Conservation (phyloP, 2,888 invertebrate genomes). For the Ganaspis brasiliensis region DNA sequence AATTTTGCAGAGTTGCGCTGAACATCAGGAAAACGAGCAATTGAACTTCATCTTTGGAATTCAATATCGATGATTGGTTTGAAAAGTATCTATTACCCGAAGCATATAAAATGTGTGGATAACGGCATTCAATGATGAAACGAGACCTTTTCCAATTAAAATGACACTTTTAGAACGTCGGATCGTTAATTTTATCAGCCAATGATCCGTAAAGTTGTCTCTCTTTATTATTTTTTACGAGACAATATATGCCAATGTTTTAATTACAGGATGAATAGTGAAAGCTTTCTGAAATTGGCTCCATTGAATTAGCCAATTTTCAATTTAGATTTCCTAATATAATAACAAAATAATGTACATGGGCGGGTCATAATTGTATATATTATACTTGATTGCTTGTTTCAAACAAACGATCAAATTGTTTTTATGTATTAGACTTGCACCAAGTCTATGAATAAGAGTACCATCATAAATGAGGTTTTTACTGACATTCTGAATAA, state of each 20-base stretch:
- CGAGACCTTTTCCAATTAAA: not conserved
- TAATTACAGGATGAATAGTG: not conserved
- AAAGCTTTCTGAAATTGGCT: not conserved
- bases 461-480: not conserved
- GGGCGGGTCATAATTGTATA: not conserved
- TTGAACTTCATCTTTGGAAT: not conserved
- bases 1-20: not conserved
- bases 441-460: not conserved
- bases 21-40: not conserved
- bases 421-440: not conserved
- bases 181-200: constrained; percentile 13
- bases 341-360: not conserved
- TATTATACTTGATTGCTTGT: not conserved
- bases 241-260: not conserved
- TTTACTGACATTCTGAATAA: constrained; percentile 13
- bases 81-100: not conserved
- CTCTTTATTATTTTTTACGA: not conserved
- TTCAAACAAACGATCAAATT: not conserved
- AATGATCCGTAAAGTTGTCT: constrained; percentile 7
- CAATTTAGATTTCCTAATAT: not conserved
- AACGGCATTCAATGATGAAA: not conserved
- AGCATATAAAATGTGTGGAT: not conserved
- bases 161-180: constrained; percentile 15
- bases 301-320: not conserved
- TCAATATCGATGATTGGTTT: not conserved